Evolutionary conservation across 2,888 invertebrate genomes (phyloP).

Genomic region (Pyralis farinalis): DNA sequence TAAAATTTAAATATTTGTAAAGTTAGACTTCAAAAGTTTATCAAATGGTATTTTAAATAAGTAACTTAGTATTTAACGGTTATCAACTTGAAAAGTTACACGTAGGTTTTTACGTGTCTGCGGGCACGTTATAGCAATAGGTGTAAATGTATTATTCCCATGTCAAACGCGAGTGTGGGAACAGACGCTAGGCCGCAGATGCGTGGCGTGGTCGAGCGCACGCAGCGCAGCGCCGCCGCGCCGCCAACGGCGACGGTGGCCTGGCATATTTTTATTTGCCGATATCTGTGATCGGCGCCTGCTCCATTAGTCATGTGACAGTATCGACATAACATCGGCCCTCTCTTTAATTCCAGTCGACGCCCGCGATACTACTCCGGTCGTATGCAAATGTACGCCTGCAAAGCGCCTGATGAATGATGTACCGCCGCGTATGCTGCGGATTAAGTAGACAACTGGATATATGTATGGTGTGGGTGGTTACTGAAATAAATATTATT

Average conservation of each 20-base stretch:
- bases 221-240: not conserved
- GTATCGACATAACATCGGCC: slow-evolving; percentile 74
- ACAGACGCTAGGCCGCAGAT: not conserved
- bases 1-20: too few relatives aligned
- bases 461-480: slow-evolving; percentile 16
- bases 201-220: not conserved
- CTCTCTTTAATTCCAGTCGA: slow-evolving; percentile 67
- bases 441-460: slow-evolving; percentile 20
- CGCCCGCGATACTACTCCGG: slow-evolving; percentile 52
- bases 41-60: too few relatives aligned
- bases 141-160: not conserved
- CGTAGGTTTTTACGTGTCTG: too few relatives aligned
- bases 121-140: too few relatives aligned
- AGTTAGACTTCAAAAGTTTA: too few relatives aligned
- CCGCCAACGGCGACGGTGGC: slow-evolving; percentile 32
- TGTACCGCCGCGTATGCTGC: slow-evolving; percentile 49
- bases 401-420: slow-evolving; percentile 64
- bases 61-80: too few relatives aligned
- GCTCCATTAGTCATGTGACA: slow-evolving; percentile 80
- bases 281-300: slow-evolving; percentile 77
- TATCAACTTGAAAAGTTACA: too few relatives aligned
- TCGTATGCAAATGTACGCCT: slow-evolving; percentile 65
- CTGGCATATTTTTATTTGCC: slow-evolving; percentile 68
- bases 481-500: not conserved
- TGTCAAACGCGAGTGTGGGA: slow-evolving; percentile 2